Evolutionary conservation across 2,797 vertebrate genomes (phyloP).

Genomic region (Rhynchotus rufescens): DNA sequence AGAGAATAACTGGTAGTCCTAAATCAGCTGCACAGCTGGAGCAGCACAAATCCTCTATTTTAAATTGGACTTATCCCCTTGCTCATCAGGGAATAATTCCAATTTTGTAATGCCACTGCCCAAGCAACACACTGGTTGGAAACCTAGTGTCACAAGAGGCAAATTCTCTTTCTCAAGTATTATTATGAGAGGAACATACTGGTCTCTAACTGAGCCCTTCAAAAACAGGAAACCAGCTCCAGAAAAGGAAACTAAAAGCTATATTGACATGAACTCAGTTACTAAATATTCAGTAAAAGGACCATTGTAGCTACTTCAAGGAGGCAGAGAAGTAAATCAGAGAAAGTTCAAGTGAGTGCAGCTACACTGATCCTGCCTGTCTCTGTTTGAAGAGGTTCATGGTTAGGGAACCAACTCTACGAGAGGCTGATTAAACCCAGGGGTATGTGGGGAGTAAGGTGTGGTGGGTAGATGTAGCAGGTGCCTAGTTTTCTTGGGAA

Average conservation of each 20-base stretch:
- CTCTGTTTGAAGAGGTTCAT: not conserved
- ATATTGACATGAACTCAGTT: not conserved
- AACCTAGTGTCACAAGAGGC: not conserved
- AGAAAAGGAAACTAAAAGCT: not conserved
- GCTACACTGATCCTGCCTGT: not conserved
- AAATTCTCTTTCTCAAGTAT: not conserved
- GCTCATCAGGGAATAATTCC: constrained; percentile 7
- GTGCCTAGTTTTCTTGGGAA: rapidly evolving
- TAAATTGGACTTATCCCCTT: constrained; percentile 38
- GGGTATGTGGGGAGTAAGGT: not conserved
- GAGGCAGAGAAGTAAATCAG: not conserved
- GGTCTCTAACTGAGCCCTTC: not conserved
- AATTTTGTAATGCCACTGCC: constrained; percentile 18
- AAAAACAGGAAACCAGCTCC: not conserved
- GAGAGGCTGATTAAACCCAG: not conserved
- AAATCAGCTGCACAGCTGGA: constrained; percentile 43
- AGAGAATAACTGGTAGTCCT: not conserved
- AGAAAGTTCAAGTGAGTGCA: not conserved
- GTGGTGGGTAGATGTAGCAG: rapidly evolving
- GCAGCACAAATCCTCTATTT: constrained; percentile 42
- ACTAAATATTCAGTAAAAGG: not conserved
- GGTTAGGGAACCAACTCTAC: not conserved
- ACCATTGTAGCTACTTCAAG: not conserved
- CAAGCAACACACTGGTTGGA: not conserved
- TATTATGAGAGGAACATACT: not conserved